Base-by-base conservation (phyloP, 2,113 vertebrate species). In the Paramisgurnus dabryanus region DNA sequence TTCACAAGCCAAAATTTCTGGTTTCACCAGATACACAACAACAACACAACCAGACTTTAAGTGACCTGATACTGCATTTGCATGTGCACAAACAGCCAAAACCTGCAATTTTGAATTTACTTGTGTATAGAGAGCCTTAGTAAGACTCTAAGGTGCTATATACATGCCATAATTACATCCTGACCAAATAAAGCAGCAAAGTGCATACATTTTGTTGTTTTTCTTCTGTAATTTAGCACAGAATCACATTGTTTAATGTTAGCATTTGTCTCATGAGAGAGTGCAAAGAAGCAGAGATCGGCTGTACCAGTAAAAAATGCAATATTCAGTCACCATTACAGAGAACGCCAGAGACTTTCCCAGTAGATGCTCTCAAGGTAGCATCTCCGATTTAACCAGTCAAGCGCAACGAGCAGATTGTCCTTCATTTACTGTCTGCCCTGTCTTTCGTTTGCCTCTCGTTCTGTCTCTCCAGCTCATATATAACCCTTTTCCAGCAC, bases 381-480 rank as follows among this genome's bases (percentile, higher is more conserved):
- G 85, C 84, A 84, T 88, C 88, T 85, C 85, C 88, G 86, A 90
- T 91, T 85, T 88, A 87, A 88, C 85, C 90, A 90, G 86, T 90
- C 86, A 89, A 80, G 83, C 84, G 81, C 88, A 85, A 81, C 86
- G 83, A 92, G 87, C 86, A 85, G 86, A 81, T 89, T 89, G 89
- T 90, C 89, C 87, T 89, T 90, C 90, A 91, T 90, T 92, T 89
- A 88, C 81, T 89, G 78, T 85, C 85, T 86, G 81, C 78, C 84
- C 83, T 80, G 68, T 67, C 79, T 83, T 84, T 80, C 80, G 85
- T 89, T 85, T 67, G 34, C 70, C 61, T 63, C 13, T 77, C n/a
- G 53, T 8, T 18, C 8, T 6, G 12, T 76, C 41, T 27, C 49
- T 63, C 61, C 39, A 5, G 40, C 49, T 68, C 49, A 67, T 71